A percentile compares a stretch with the other conserved stretches of the same genome.
phyloP scores from a whole-genome alignment of 2,888 invertebrate species.

The Kuschelorhynchus macadamiae region DNA sequence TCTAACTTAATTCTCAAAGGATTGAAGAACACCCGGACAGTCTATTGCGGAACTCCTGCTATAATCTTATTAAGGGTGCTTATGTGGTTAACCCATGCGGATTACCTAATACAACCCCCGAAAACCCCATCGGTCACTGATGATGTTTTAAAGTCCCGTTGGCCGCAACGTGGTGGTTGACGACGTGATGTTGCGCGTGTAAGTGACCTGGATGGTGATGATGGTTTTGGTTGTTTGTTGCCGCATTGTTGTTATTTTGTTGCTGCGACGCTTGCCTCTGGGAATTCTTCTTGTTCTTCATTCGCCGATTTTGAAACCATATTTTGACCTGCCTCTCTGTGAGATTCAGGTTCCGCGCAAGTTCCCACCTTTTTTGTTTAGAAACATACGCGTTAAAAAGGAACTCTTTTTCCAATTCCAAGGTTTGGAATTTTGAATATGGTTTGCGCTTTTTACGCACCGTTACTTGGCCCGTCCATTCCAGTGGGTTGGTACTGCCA shows the following conservation, averaged over 20 bases:
- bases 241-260: conserved; percentile 85
- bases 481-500: conserved; percentile 82
- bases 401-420: conserved; percentile 98
- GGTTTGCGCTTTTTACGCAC: conserved; percentile 99
- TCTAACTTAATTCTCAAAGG: conserved; percentile 56
- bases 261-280: conserved; percentile 89
- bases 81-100: conserved; percentile 70
- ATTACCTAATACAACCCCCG: conserved; percentile 83
- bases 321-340: conserved; percentile 98
- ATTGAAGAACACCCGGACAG: conserved; percentile 58
- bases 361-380: conserved; percentile 98
- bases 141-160: conserved; percentile 81
- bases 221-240: conserved; percentile 83
- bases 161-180: conserved; percentile 76
- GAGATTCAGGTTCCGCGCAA: conserved; percentile 95
- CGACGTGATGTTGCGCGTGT: conserved; percentile 76
- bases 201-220: conserved; percentile 80
- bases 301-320: conserved; percentile 99
- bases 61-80: conserved; percentile 53
- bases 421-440: conserved; percentile 97
- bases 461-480: conserved; percentile 94
- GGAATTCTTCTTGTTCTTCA: conserved; percentile 99
- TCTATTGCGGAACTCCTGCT: conserved; percentile 50
- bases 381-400: conserved; percentile 98
- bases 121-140: conserved; percentile 89